Conservation (phyloP, 2,113 vertebrate species). For the Proteles cristata region DNA sequence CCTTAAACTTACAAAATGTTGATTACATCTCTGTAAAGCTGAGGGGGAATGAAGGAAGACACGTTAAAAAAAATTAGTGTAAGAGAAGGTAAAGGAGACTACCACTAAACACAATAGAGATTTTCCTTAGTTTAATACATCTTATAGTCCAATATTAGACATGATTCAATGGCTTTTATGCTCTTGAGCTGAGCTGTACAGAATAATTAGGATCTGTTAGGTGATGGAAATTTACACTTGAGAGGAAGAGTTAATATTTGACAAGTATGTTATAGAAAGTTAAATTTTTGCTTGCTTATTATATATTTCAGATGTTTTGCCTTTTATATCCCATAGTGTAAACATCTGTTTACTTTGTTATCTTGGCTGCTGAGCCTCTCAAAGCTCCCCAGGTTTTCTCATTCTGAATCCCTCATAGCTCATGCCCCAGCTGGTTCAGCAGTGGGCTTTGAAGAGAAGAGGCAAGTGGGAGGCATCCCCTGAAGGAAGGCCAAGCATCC, state of each 20-base stretch:
- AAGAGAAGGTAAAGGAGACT: background rate
- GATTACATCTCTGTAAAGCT: background rate
- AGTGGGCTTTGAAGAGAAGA: slow-evolving; percentile 32
- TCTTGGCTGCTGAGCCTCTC: slow-evolving; percentile 62
- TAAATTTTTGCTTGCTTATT: slow-evolving; percentile 36
- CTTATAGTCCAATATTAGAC: background rate
- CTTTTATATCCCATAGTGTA: slow-evolving; percentile 65
- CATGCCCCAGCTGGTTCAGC: background rate
- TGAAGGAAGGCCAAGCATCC: background rate
- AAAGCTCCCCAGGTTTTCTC: slow-evolving; percentile 62
- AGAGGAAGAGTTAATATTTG: background rate
- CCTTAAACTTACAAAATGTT: background rate
- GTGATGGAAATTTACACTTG: background rate
- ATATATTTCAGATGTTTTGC: background rate
- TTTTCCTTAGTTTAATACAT: background rate
- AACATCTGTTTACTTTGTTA: slow-evolving; percentile 75
- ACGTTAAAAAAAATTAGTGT: background rate
- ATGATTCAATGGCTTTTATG: background rate
- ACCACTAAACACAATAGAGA: background rate
- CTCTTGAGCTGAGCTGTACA: background rate
- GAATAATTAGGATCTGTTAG: background rate
- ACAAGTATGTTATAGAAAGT: background rate
- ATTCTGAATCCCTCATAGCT: background rate
- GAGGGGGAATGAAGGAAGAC: background rate
- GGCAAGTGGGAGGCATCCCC: background rate